Evolutionary conservation across 2,797 vertebrate species (phyloP).

Genomic region (Sebastes nivosus): DNA sequence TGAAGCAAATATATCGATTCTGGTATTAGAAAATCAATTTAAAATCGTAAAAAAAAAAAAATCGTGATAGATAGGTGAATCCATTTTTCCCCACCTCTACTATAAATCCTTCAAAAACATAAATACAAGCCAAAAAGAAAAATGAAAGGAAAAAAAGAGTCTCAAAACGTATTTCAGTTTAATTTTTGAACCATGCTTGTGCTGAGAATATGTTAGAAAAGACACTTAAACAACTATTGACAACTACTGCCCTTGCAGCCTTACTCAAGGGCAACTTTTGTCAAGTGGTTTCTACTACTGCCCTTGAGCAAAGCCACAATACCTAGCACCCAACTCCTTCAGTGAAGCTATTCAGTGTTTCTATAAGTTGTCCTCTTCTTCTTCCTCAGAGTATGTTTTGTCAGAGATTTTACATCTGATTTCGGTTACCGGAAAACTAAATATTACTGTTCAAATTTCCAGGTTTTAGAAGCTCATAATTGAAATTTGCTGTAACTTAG

Average conservation of each 20-base stretch:
- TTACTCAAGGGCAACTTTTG: neutral
- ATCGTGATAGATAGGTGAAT: neutral
- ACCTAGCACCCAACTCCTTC: neutral
- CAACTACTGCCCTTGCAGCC: neutral
- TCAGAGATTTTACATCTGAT: neutral
- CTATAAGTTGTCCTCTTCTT: neutral
- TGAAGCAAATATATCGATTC: too few species aligned
- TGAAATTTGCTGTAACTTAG: neutral
- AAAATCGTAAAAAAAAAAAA: too few species aligned
- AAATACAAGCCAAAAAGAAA: neutral
- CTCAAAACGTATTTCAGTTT: neutral
- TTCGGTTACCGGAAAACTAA: neutral
- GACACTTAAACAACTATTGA: constrained; percentile 5
- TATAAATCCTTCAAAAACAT: neutral
- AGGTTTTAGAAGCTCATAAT: neutral
- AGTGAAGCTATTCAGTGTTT: neutral
- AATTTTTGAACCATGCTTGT: neutral
- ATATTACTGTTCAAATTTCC: neutral
- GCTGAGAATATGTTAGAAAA: neutral
- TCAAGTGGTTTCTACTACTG: constrained; percentile 1
- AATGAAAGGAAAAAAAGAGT: neutral
- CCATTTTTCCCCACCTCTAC: neutral
- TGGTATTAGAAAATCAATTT: too few species aligned
- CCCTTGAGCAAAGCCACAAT: constrained; percentile 10
- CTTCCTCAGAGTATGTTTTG: neutral